A percentile compares a stretch with the other conserved stretches of the same genome.
Conservation (phyloP, 2,113 vertebrate genomes). For the Dasyurus viverrinus region DNA sequence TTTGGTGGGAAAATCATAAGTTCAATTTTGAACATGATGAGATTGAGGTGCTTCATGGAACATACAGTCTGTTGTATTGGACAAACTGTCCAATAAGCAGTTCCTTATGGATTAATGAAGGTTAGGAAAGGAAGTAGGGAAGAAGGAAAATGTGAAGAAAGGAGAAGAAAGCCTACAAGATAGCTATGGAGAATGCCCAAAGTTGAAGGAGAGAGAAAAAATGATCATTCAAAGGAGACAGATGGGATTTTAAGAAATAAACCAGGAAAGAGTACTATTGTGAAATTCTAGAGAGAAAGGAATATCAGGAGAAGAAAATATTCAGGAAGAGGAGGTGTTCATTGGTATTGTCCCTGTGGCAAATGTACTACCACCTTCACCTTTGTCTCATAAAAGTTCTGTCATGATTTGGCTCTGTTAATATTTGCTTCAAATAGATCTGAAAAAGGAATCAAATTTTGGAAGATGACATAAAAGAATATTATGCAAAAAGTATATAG, state of each 20-base stretch:
- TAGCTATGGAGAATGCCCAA: not conserved
- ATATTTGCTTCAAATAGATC: constrained; percentile 67
- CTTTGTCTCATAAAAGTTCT: not conserved
- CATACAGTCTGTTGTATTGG: not conserved
- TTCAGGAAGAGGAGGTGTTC: not conserved
- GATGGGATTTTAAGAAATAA: not conserved
- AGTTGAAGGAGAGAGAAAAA: not conserved
- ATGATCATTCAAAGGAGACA: not conserved
- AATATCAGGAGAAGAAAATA: not conserved
- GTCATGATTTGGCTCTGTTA: constrained; percentile 48
- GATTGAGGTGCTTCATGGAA: not conserved
- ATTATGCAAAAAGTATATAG: constrained; percentile 43
- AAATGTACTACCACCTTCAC: not conserved
- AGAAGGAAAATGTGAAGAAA: not conserved
- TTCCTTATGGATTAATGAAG: not conserved
- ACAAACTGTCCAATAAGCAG: not conserved
- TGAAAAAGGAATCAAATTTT: constrained; percentile 47
- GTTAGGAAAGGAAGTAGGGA: not conserved
- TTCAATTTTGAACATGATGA: not conserved
- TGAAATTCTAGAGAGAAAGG: not conserved
- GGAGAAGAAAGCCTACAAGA: not conserved
- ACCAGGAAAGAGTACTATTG: not conserved
- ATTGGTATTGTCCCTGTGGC: not conserved
- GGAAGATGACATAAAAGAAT: constrained; percentile 65
- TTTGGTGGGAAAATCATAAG: not conserved